Conservation (phyloP, 2,888 invertebrate species). For the Alitta virens region DNA sequence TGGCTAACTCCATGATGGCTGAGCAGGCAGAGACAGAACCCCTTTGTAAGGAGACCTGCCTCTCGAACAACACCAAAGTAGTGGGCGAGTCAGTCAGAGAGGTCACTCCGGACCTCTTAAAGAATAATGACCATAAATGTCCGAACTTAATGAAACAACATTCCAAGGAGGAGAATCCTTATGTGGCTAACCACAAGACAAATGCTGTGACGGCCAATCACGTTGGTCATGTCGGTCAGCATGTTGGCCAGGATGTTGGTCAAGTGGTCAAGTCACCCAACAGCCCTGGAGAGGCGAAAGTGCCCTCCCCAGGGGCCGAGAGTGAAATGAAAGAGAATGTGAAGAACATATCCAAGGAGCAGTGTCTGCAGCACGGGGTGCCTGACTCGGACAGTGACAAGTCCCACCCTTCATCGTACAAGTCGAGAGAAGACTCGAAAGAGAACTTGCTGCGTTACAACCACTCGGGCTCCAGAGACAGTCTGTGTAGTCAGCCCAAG, state of each 20-base stretch:
- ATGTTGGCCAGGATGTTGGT: not conserved
- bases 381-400: too few species aligned
- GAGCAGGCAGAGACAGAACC: slow-evolving; percentile 16
- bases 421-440: slow-evolving; percentile 1
- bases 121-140: slow-evolving; percentile 1
- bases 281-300: not conserved
- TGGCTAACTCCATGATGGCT: too few species aligned
- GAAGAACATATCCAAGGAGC: not conserved
- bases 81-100: slow-evolving; percentile 2
- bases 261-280: not conserved
- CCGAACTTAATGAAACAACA: slow-evolving; percentile 2
- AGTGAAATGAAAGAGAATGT: not conserved
- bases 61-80: not conserved
- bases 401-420: not conserved
- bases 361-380: too few species aligned
- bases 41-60: slow-evolving; percentile 3
- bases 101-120: slow-evolving; percentile 19
- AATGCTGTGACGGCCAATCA: slow-evolving; percentile 6
- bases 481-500: slow-evolving; percentile 7
- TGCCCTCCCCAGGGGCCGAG: not conserved
- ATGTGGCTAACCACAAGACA: slow-evolving; percentile 6
- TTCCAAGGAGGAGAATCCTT: slow-evolving; percentile 16
- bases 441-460: slow-evolving; percentile 9
- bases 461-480: slow-evolving; percentile 11
- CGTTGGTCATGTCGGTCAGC: not conserved